These are phyloP conservation scores for Corythornis cristatus DNA, from an alignment of 2,113 vertebrate species.

Conservation along the genomic window DNA sequence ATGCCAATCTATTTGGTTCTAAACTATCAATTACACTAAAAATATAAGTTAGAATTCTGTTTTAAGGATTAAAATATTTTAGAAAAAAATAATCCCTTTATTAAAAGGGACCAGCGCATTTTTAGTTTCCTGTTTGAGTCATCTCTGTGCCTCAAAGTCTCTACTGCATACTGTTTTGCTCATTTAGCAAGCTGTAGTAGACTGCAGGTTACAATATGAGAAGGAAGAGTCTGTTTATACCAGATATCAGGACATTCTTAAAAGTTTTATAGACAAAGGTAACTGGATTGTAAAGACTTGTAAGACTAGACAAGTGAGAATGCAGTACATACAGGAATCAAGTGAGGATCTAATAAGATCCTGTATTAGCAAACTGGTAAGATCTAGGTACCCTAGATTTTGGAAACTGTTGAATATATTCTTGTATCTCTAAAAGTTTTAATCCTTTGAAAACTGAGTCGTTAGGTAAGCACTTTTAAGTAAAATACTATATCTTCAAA, in stretches of 20 bases:
- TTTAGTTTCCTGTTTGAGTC: neutral
- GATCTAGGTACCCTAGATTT: neutral
- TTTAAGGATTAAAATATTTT: neutral
- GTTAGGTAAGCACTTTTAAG: neutral
- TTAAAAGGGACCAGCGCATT: neutral
- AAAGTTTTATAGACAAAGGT: neutral
- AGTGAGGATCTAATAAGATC: neutral
- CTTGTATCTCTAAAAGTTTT: neutral
- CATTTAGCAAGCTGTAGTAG: neutral
- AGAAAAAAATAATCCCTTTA: neutral
- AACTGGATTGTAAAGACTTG: neutral
- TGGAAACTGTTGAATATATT: neutral
- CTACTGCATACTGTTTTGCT: neutral
- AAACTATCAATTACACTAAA: neutral
- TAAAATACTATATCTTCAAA: neutral
- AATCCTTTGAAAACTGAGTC: neutral
- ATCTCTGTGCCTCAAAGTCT: neutral
- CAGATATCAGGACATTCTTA: neutral
- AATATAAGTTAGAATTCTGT: neutral
- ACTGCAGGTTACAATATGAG: neutral
- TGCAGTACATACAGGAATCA: neutral
- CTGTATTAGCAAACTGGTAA: neutral
- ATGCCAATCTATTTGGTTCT: neutral
- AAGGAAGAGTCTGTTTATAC: neutral
- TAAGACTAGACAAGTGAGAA: neutral